Percentiles rank a stretch among this genome's conserved stretches.
Evolutionary conservation across 2,888 invertebrate species (phyloP).

Genomic region (Idaea biselata): DNA sequence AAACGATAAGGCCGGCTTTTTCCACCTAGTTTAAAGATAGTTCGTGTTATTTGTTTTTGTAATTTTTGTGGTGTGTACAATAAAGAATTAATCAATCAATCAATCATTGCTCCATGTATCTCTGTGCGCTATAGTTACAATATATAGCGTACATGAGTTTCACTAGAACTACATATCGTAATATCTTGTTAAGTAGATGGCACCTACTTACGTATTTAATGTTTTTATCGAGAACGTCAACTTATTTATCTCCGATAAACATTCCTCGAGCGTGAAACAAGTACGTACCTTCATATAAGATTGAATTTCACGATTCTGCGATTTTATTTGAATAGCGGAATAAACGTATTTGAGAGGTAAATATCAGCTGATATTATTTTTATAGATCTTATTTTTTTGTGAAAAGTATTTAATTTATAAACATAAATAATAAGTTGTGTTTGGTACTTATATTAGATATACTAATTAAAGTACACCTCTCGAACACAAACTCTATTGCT

Average conservation of each 20-base stretch:
- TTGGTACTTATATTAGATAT: too few relatives aligned
- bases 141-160: too few relatives aligned
- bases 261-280: constrained; percentile 32
- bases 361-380: constrained; percentile 19
- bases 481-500: too few relatives aligned
- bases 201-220: constrained; percentile 18
- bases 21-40: too few relatives aligned
- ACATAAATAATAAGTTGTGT: too few relatives aligned
- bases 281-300: constrained; percentile 28
- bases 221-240: constrained; percentile 21
- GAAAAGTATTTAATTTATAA: neutral
- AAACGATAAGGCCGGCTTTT: too few relatives aligned
- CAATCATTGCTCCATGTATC: too few relatives aligned
- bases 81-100: too few relatives aligned
- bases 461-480: too few relatives aligned
- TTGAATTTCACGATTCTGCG: constrained; percentile 40
- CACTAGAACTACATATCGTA: neutral
- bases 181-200: neutral
- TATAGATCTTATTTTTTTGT: neutral
- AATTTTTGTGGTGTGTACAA: too few relatives aligned
- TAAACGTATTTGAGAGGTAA: constrained; percentile 18
- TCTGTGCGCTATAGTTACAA: too few relatives aligned
- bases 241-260: constrained; percentile 28
- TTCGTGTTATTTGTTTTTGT: too few relatives aligned
- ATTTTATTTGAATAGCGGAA: constrained; percentile 23